Evolutionary conservation across 2,797 vertebrate species (phyloP), one percentile per base, ranked within the genome.

Genomic region (Menidia menidia): DNA sequence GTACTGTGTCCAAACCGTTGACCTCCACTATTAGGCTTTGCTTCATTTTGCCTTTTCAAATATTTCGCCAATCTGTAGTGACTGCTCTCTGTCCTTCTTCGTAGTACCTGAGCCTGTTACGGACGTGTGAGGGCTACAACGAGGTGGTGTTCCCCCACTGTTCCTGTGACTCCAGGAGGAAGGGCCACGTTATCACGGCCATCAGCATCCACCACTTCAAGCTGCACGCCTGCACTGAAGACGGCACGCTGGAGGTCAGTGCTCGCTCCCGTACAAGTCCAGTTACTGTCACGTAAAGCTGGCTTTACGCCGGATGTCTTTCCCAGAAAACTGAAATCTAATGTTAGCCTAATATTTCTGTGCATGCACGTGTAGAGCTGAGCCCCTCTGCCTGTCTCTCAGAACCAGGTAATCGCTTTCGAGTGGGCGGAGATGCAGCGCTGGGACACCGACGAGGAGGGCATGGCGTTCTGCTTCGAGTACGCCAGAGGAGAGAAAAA

Each of bases 381-480:
- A 45, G 6, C 42, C 43, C 0, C 35, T 39, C 35, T 39, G 7
- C 10, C 35, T 44, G 18, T 19, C 18, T 33, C 58, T 4, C 85
- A 99, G 97, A 98, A 97, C 90, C 98, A 99, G 91, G 97, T 99
- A 35, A 98, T 99, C 5, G 96, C 96, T 0, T 98, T 98, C 4
- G 96, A 98, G 54, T 99, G 98, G 98, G 95, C 86, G 0, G 98
- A 99, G 91, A 98, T 98, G 98, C 97, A 98, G 89, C 95, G 97
- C 55, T 98, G 98, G 98, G 98, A 99, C 92, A 98, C 97, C 0
- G 98, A 98, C 0, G 97, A 99, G 78, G 98, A 99, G 85, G 98
- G 97, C 0, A 97, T 98, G 97, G 98, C 97, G 0, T 98, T 99
- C 86, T 98, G 98, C 63, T 99, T 99, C 0, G 96, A 99, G 61